phyloP scores from a whole-genome alignment of 2,797 vertebrate species.

The Kryptolebias ocellatus region DNA sequence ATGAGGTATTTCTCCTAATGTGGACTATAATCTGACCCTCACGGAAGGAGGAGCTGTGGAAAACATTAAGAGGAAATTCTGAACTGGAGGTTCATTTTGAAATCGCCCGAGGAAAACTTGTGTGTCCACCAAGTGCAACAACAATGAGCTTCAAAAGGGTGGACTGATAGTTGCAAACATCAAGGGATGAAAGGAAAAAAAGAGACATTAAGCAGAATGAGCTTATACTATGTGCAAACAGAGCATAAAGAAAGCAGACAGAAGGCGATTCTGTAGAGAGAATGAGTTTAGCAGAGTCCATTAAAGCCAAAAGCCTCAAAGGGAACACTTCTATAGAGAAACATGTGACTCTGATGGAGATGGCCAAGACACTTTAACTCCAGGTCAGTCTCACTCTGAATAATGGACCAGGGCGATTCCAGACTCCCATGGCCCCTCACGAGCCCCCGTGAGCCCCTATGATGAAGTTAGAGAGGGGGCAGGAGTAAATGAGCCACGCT shows the following conservation, averaged over 20 bases:
- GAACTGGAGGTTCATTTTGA: conserved; percentile 33
- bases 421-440: conserved; percentile 71
- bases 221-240: conserved; percentile 61
- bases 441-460: conserved; percentile 62
- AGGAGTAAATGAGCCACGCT: conserved; percentile 49
- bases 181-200: conserved; percentile 1
- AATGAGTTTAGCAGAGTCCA: conserved; percentile 83
- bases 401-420: conserved; percentile 79
- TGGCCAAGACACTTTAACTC: conserved; percentile 72
- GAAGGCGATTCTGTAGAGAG: conserved; percentile 55
- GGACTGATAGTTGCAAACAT: conserved; percentile 23
- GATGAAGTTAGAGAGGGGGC: conserved; percentile 80
- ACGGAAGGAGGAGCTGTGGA: conserved; percentile 55
- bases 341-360: conserved; percentile 71
- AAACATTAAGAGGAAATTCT: conserved; percentile 49
- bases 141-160: conserved; percentile 15
- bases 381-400: conserved; percentile 72
- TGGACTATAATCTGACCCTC: conserved; percentile 63
- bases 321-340: conserved; percentile 67
- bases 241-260: conserved; percentile 76
- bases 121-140: conserved; percentile 12
- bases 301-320: conserved; percentile 80
- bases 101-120: conserved; percentile 15
- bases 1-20: conserved; percentile 73
- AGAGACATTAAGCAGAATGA: conserved; percentile 34